A percentile compares a stretch with the other conserved stretches of the same genome.
These are phyloP conservation scores for Canis aureus DNA, from an alignment of 2,113 vertebrate species.

Conservation along the genomic window DNA sequence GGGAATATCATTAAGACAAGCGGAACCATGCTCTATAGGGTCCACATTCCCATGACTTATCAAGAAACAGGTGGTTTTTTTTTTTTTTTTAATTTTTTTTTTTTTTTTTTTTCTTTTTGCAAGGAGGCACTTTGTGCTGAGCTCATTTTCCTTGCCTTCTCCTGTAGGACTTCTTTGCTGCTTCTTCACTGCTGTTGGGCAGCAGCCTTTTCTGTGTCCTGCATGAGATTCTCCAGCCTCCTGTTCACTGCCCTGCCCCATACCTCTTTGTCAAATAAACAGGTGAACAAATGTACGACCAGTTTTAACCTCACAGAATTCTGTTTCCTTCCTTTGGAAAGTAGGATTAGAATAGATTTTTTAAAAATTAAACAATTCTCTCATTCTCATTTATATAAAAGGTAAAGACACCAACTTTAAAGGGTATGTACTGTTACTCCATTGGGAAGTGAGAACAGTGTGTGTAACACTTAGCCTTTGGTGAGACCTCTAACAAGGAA, in stretches of 20 bases:
- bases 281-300: neutral
- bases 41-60: neutral
- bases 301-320: neutral
- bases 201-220: neutral
- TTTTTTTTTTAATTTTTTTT: neutral
- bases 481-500: neutral
- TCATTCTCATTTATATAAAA: neutral
- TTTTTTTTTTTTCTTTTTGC: neutral
- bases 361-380: neutral
- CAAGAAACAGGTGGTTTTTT: neutral
- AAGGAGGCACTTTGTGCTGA: neutral
- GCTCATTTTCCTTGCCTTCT: neutral
- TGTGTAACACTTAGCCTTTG: neutral
- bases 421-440: neutral
- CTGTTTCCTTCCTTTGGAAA: constrained; percentile 34
- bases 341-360: neutral
- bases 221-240: neutral
- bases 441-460: neutral
- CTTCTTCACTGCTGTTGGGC: neutral
- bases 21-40: neutral
- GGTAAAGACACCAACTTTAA: neutral
- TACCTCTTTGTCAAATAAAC: neutral
- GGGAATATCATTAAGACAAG: neutral
- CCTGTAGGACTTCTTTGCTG: neutral
- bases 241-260: neutral